Evolutionary conservation across 2,888 invertebrate species (phyloP).

Genomic region (Drosophila merina): DNA sequence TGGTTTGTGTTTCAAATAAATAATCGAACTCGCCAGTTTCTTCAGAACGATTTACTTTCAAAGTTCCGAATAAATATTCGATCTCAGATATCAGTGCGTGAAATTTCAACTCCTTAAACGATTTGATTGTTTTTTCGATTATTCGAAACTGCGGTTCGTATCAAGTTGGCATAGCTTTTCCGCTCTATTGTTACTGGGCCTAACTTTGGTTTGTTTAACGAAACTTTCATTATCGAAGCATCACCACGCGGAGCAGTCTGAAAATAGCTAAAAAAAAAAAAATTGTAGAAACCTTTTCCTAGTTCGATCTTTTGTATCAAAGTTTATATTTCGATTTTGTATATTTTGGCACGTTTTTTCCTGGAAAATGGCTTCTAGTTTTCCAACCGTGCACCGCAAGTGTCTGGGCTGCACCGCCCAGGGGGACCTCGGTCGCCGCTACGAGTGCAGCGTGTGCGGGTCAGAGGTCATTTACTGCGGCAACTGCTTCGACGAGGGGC

Average conservation of each 20-base stretch:
- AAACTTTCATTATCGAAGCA: background rate
- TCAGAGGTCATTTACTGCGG: slow-evolving; percentile 50
- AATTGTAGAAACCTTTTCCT: background rate
- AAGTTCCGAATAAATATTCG: no score
- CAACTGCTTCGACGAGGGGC: slow-evolving; percentile 41
- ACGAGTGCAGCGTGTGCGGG: slow-evolving; percentile 58
- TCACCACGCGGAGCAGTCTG: background rate
- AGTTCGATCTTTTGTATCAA: background rate
- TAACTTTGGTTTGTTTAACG: background rate
- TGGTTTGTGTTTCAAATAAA: no score
- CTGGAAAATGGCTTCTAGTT: slow-evolving; percentile 4
- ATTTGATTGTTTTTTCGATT: background rate
- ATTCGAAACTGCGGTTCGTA: background rate
- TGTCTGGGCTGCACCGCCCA: slow-evolving; percentile 39
- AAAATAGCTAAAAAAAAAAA: background rate
- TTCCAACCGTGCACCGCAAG: background rate
- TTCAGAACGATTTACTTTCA: no score
- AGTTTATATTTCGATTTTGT: background rate
- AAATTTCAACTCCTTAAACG: background rate
- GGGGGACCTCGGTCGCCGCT: slow-evolving; percentile 41
- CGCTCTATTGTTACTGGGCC: background rate
- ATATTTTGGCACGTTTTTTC: background rate
- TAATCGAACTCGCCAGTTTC: no score
- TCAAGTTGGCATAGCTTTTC: background rate
- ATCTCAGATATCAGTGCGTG: background rate